phyloP scores from a whole-genome alignment of 2,797 vertebrate genomes.

The Thripadectes ignobilis region DNA sequence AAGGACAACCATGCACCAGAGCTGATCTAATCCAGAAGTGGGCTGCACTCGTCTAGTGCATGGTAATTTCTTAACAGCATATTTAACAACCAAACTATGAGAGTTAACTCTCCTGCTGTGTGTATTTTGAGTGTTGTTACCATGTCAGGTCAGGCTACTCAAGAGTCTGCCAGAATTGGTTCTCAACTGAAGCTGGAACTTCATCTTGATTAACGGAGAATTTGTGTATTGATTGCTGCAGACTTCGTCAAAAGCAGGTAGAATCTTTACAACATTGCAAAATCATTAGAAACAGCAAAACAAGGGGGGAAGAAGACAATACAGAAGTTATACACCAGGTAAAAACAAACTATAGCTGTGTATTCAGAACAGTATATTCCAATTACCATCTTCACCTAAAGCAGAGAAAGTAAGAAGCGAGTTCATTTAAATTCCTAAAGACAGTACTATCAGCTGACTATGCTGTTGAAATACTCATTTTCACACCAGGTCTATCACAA shows the following conservation, averaged over 20 bases:
- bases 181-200: neutral
- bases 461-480: neutral
- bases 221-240: neutral
- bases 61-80: neutral
- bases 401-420: neutral
- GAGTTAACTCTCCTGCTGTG: neutral
- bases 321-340: neutral
- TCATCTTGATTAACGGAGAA: neutral
- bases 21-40: neutral
- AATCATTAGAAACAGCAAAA: neutral
- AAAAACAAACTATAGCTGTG: neutral
- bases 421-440: neutral
- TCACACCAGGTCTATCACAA: neutral
- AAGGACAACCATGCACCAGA: neutral
- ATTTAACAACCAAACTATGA: neutral
- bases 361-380: neutral
- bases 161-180: fast-evolving
- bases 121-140: neutral
- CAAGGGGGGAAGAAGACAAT: neutral
- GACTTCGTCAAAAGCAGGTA: neutral
- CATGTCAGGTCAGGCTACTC: neutral
- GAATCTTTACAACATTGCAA: neutral
- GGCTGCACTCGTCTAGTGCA: fast-evolving
- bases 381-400: neutral
- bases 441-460: neutral